These are phyloP conservation scores for Holacanthus passer DNA, from an alignment of 2,113 vertebrate species.

Conservation along the genomic window DNA sequence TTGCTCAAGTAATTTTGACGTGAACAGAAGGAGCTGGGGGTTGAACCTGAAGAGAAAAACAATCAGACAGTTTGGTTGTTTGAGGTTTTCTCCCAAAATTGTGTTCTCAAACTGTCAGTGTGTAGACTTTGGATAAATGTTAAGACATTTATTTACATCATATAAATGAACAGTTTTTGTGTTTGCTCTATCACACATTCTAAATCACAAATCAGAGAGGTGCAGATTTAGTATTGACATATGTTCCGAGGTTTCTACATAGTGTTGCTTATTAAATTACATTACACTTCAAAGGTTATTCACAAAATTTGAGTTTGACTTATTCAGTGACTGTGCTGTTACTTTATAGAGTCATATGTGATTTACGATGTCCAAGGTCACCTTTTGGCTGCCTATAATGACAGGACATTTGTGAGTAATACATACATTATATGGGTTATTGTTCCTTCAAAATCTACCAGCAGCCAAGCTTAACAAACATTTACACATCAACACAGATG, in stretches of 20 bases:
- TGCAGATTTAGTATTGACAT: conserved; percentile 46
- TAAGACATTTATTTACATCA: conserved; percentile 79
- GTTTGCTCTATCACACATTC: conserved; percentile 60
- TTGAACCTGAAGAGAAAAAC: neutral
- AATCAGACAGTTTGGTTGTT: too few species aligned
- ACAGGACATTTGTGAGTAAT: conserved; percentile 24
- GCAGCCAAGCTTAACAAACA: conserved; percentile 25
- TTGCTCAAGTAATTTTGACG: neutral
- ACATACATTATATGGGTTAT: conserved; percentile 18
- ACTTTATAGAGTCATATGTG: conserved; percentile 2
- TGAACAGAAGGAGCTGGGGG: neutral
- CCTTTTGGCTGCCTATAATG: conserved; percentile 11
- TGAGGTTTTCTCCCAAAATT: neutral
- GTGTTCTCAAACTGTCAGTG: conserved; percentile 6
- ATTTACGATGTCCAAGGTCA: conserved; percentile 26
- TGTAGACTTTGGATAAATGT: conserved; percentile 56
- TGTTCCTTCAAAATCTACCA: conserved; percentile 23
- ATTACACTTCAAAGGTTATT: conserved; percentile 30
- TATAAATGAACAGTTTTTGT: conserved; percentile 62
- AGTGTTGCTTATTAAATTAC: conserved; percentile 36
- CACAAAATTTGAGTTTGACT: conserved; percentile 20
- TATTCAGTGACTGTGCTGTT: conserved; percentile 23
- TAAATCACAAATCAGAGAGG: conserved; percentile 42
- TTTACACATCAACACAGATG: conserved; percentile 44
- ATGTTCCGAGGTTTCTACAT: conserved; percentile 43